phyloP scores from a whole-genome alignment of 2,797 vertebrate species.

The Acridotheres tristis region DNA sequence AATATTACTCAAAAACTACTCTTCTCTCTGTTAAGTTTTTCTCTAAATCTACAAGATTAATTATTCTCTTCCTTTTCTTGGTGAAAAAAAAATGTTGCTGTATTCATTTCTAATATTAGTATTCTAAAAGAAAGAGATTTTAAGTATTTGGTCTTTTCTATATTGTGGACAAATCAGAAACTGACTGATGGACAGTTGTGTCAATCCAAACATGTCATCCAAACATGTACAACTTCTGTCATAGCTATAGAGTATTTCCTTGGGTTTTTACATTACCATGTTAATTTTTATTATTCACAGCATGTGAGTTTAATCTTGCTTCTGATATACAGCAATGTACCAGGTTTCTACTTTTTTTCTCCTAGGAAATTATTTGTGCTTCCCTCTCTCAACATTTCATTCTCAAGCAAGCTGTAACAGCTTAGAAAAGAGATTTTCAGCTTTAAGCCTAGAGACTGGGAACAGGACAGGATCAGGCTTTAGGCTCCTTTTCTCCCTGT shows the following conservation, averaged over 20 bases:
- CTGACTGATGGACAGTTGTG: background rate
- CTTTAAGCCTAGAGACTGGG: background rate
- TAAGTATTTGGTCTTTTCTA: background rate
- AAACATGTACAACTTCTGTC: background rate
- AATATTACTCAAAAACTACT: background rate
- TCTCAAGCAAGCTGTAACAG: background rate
- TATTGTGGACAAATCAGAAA: background rate
- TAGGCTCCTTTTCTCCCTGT: background rate
- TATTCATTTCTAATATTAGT: background rate
- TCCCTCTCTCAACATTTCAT: background rate
- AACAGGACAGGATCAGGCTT: background rate
- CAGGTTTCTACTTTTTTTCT: accelerated
- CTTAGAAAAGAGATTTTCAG: background rate
- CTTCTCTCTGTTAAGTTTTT: background rate
- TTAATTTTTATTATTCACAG: background rate
- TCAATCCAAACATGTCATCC: background rate
- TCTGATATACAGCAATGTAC: background rate
- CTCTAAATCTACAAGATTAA: background rate
- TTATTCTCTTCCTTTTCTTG: background rate
- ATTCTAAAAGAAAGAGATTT: background rate
- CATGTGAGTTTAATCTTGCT: background rate
- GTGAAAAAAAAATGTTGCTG: background rate
- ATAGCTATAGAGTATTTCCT: background rate
- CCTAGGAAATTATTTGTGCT: background rate
- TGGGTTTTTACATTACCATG: background rate